These are phyloP conservation scores for Sitta europaea DNA, from an alignment of 2,113 vertebrate species.

Conservation along the genomic window DNA sequence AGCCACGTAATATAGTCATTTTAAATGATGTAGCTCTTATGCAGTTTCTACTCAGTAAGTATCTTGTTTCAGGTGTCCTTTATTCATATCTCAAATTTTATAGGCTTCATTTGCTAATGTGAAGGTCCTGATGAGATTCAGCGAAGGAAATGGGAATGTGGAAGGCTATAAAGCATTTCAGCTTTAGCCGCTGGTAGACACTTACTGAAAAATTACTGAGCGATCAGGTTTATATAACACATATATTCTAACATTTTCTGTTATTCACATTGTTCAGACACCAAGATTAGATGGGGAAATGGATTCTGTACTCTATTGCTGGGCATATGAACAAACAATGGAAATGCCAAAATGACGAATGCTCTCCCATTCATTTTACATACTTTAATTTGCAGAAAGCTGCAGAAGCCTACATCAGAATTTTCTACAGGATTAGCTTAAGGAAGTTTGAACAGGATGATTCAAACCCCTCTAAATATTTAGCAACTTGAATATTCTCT, in stretches of 20 bases:
- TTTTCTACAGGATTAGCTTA: conserved; percentile 28
- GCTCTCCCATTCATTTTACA: conserved; percentile 35
- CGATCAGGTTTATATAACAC: conserved; percentile 20
- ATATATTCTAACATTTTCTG: conserved; percentile 49
- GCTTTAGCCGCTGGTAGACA: not conserved
- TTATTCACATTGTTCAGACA: conserved; percentile 64
- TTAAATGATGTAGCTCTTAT: conserved; percentile 2
- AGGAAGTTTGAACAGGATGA: not conserved
- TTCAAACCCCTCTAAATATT: conserved; percentile 21
- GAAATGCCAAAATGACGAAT: conserved; percentile 72
- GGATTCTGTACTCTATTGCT: conserved; percentile 39
- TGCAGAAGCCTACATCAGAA: not conserved
- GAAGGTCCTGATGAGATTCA: conserved; percentile 43
- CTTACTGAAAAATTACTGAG: conserved; percentile 33
- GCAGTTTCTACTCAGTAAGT: not conserved
- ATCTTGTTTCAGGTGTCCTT: conserved; percentile 22
- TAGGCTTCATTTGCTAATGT: conserved; percentile 11
- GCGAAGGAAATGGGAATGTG: conserved; percentile 21
- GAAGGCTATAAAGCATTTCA: conserved; percentile 10
- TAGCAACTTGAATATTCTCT: not conserved
- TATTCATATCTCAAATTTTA: conserved; percentile 42
- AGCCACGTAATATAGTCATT: not conserved
- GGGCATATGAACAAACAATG: conserved; percentile 61
- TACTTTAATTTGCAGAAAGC: conserved; percentile 24
- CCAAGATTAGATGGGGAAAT: conserved; percentile 51